Evolutionary conservation across 1,140 invertebrate species (phyloP).

Genomic region (Callitettix versicolor): DNA sequence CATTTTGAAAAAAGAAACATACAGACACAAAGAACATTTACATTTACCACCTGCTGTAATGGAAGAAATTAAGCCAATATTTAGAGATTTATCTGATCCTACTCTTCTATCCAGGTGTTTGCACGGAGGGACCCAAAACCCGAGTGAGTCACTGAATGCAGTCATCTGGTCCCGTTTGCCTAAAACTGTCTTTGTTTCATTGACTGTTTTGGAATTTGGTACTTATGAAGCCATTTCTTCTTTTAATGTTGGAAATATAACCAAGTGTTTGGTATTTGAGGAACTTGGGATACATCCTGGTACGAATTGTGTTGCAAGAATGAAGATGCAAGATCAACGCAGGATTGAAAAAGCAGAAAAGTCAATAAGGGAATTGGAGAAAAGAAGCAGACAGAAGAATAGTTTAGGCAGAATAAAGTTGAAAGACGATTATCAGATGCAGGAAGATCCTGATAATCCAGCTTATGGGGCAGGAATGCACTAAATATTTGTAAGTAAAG

Average conservation of each 20-base stretch:
- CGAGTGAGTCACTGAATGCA: constrained; percentile 12
- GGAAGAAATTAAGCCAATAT: constrained; percentile 7
- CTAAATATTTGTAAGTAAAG: neutral
- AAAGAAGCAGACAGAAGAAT: neutral
- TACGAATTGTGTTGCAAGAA: neutral
- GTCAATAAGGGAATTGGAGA: neutral
- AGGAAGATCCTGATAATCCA: neutral
- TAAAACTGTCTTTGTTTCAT: neutral
- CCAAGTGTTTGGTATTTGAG: constrained; percentile 3
- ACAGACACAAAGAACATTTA: neutral
- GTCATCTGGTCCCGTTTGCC: neutral
- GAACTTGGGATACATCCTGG: constrained; percentile 1
- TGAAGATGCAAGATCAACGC: constrained; percentile 1
- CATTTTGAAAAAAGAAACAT: neutral
- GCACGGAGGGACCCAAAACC: constrained; percentile 16
- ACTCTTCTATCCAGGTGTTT: neutral
- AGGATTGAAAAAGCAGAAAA: constrained; percentile 3
- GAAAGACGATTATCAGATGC: neutral
- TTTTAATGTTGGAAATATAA: constrained; percentile 12
- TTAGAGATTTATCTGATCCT: constrained; percentile 3
- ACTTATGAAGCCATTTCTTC: constrained; percentile 14
- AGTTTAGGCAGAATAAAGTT: neutral
- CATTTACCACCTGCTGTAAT: neutral
- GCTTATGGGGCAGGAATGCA: neutral
- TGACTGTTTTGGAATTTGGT: constrained; percentile 1